These are phyloP conservation scores for Atta cephalotes DNA, from an alignment of 1,140 invertebrate species.

Conservation along the genomic window DNA sequence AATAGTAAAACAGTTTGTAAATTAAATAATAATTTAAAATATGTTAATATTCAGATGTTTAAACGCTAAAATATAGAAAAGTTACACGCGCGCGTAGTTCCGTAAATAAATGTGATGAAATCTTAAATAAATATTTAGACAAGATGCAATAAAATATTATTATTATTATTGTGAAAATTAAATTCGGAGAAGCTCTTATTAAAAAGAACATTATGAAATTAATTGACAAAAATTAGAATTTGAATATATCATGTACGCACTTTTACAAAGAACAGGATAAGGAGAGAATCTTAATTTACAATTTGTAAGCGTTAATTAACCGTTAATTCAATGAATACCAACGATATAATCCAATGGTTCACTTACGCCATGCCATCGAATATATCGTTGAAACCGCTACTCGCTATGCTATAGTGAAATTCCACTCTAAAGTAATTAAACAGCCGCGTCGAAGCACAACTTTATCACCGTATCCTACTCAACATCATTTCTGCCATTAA, in stretches of 20 bases:
- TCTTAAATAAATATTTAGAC: background rate
- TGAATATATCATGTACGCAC: background rate
- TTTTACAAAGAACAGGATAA: background rate
- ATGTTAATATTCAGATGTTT: background rate
- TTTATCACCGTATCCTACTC: conserved; percentile 42
- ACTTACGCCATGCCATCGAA: conserved; percentile 41
- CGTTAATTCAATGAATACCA: conserved; percentile 13
- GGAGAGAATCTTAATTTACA: background rate
- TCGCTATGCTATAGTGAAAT: conserved; percentile 47
- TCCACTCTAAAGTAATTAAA: conserved; percentile 70
- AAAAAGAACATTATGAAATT: background rate
- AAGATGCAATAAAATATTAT: background rate
- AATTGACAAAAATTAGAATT: background rate
- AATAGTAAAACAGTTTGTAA: background rate
- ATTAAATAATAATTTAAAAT: background rate
- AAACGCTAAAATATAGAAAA: conserved; percentile 8
- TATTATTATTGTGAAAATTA: background rate
- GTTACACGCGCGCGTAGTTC: background rate
- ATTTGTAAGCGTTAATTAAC: conserved; percentile 22
- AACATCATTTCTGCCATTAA: conserved; percentile 60
- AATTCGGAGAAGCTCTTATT: background rate
- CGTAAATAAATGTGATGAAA: background rate
- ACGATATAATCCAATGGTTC: conserved; percentile 20
- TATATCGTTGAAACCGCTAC: conserved; percentile 41
- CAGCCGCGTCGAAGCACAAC: conserved; percentile 56